Evolutionary conservation across 1,140 invertebrate species (phyloP), one percentile per base, ranked within the genome.

Genomic region (Bombus superbus): DNA sequence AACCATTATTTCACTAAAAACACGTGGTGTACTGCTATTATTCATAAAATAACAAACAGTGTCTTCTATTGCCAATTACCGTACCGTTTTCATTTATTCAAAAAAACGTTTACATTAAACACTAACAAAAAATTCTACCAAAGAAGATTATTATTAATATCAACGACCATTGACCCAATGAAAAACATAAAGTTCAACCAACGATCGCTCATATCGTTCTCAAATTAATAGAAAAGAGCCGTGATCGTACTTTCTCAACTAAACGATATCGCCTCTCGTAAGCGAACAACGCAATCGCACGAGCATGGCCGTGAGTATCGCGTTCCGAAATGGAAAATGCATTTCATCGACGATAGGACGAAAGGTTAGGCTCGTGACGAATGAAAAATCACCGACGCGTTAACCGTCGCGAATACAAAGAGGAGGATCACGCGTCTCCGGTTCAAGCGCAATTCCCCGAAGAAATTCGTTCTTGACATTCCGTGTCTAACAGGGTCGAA

Each of bases 401-500:
- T n/a, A 28, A 62, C 5, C 8, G 18, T 22, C 5, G 6, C 6
- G 22, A 22, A 53, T 53, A 53, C 47, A 22, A 53, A 8, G 6
- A 53, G 47, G 2, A 53, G 47, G 6, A 53, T 53, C 47, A 8
- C 18, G 47, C 6, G 47, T 5, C 47, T 53, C 47, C 47, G 18
- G 47, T 53, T 53, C 47, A 8, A 22, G 47, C 47, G 47, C 47
- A 53, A 53, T 53, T 53, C 18, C 47, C 6, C 47, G 28, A 13
- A 4, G 22, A 40, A 68, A 68, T 47, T 83, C 44, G 42, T 53
- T 83, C 59, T 66, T 32, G 75, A 79, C 47, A 38, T 32, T 42
- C 32, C 9, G 57, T 53, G 9, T 44, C 42, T 40, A 57, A 42
- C 38, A 62, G 64, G 77, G 25, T 79, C 42, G 22, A 57, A 38